A percentile compares a stretch with the other conserved stretches of the same genome.
Conservation (phyloP, 2,113 vertebrate genomes). For the Ciconia maguari region DNA sequence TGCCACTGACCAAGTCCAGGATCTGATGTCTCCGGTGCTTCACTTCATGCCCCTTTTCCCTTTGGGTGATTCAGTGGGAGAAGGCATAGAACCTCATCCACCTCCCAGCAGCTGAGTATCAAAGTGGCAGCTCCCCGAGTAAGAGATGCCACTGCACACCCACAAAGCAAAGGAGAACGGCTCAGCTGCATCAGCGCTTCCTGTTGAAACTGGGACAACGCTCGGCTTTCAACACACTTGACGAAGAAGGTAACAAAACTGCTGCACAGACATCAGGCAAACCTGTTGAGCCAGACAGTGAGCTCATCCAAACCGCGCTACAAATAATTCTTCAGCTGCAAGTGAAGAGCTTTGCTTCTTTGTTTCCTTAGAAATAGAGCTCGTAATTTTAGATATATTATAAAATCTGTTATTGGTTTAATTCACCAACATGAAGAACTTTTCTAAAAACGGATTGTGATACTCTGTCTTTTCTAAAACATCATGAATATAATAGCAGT, state of each 20-base stretch:
- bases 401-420: constrained; percentile 6
- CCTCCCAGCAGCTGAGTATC: background rate
- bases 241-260: constrained; percentile 26
- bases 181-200: background rate
- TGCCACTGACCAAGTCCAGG: background rate
- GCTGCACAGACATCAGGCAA: background rate
- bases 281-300: constrained; percentile 14
- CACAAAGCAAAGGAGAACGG: background rate
- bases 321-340: background rate
- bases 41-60: background rate
- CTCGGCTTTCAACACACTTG: background rate
- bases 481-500: background rate
- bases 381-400: background rate
- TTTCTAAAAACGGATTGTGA: background rate
- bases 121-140: background rate
- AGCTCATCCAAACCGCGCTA: constrained; percentile 20
- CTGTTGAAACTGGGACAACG: background rate
- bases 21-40: background rate
- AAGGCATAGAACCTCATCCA: background rate
- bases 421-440: constrained; percentile 16
- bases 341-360: background rate
- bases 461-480: background rate
- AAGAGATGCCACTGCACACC: background rate
- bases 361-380: constrained; percentile 49
- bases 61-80: background rate